phyloP scores from a whole-genome alignment of 2,113 vertebrate species.

The Toxotes chatareus region DNA sequence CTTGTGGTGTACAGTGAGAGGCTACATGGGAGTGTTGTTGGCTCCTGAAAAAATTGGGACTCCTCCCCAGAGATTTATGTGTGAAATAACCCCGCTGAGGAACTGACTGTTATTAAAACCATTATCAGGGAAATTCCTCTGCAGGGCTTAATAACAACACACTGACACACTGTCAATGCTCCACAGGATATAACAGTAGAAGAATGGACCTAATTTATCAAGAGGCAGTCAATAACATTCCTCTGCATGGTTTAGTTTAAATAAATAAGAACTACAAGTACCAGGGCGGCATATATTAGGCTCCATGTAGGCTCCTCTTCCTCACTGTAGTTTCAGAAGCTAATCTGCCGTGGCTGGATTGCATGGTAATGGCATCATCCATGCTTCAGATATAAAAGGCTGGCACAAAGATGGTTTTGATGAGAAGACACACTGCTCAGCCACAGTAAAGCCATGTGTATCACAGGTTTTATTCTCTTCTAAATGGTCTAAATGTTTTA shows the following conservation, averaged over 20 bases:
- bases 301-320: not conserved
- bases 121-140: not conserved
- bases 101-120: not conserved
- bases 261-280: not conserved
- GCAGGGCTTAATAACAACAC: not conserved
- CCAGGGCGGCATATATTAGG: not conserved
- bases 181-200: not conserved
- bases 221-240: not conserved
- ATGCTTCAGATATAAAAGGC: conserved; percentile 9
- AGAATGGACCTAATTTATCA: not conserved
- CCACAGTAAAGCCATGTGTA: not conserved
- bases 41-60: too few species aligned
- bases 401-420: not conserved
- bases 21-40: too few species aligned
- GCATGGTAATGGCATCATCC: conserved; percentile 41
- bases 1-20: not conserved
- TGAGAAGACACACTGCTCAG: conserved; percentile 3
- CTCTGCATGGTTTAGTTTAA: not conserved
- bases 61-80: not conserved
- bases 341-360: conserved; percentile 14
- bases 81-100: not conserved
- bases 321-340: not conserved
- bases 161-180: not conserved
- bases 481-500: conserved; percentile 1
- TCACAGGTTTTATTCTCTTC: conserved; percentile 7